phyloP scores from a whole-genome alignment of 2,888 invertebrate species.

The Clostera curtula region DNA sequence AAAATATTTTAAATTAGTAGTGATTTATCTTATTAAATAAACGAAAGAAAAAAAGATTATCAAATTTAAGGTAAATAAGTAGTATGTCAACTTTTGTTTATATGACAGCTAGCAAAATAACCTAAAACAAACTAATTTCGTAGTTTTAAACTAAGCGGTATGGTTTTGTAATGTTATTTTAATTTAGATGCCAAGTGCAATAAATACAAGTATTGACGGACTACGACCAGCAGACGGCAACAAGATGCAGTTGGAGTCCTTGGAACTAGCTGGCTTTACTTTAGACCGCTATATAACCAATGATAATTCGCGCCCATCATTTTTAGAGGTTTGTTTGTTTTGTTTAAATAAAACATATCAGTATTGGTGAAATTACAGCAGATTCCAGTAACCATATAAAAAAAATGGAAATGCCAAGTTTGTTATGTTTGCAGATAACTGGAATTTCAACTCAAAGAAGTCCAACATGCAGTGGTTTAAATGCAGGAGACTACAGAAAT shows the following conservation, averaged over 20 bases:
- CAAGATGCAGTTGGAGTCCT: constrained; percentile 76
- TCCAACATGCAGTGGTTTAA: constrained; percentile 91
- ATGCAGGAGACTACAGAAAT: constrained; percentile 93
- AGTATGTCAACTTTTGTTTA: too few relatives aligned
- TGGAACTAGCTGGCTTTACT: constrained; percentile 87
- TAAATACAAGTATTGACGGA: constrained; percentile 42
- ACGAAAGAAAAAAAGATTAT: too few relatives aligned
- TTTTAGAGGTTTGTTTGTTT: constrained; percentile 71
- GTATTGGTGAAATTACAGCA: neutral
- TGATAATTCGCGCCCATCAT: constrained; percentile 82
- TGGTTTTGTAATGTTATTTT: constrained; percentile 31
- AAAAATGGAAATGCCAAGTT: neutral
- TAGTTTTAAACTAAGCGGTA: constrained; percentile 19
- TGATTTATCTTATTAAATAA: too few relatives aligned
- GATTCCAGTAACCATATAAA: neutral
- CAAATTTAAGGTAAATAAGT: neutral
- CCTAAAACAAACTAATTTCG: constrained; percentile 17
- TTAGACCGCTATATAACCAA: constrained; percentile 82
- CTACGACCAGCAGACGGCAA: constrained; percentile 42
- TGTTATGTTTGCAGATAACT: constrained; percentile 62
- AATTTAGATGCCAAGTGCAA: constrained; percentile 63
- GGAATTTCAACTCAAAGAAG: constrained; percentile 79
- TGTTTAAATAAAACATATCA: neutral
- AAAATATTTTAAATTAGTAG: too few relatives aligned
- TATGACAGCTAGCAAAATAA: constrained; percentile 31